Evolutionary conservation across 2,888 invertebrate genomes (phyloP).

Genomic region (Tenodera sinensis): DNA sequence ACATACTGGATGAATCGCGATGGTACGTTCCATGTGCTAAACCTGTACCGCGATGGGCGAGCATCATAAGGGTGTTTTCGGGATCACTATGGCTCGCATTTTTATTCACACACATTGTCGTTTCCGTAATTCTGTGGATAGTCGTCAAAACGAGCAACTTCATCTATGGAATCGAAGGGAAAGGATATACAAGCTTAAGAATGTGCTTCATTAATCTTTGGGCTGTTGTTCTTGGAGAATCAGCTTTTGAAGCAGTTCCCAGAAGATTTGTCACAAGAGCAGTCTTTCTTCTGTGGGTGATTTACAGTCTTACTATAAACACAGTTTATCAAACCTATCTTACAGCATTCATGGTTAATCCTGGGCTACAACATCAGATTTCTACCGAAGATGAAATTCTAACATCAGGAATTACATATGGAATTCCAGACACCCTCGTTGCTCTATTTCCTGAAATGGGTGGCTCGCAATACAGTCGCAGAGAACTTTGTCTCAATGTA

Average conservation of each 20-base stretch:
- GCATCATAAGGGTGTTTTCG: background rate
- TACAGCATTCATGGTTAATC: background rate
- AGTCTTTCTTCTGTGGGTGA: background rate
- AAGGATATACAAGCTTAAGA: background rate
- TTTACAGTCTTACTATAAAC: background rate
- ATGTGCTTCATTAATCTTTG: background rate
- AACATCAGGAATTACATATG: background rate
- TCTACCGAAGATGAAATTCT: background rate
- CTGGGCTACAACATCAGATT: slow-evolving; percentile 10
- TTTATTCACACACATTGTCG: background rate
- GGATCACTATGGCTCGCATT: background rate
- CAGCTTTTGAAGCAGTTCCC: background rate
- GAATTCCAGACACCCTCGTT: background rate
- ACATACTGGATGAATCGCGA: background rate
- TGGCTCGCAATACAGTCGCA: background rate
- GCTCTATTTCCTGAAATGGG: background rate
- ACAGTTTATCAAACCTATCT: slow-evolving; percentile 11
- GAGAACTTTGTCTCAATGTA: background rate
- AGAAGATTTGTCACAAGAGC: background rate
- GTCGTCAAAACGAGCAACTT: background rate
- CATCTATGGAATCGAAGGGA: background rate
- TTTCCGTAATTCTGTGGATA: background rate
- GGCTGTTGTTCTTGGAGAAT: background rate
- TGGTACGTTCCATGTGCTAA: slow-evolving; percentile 3
- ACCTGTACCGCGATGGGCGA: background rate